Base-by-base conservation (phyloP, 2,888 invertebrate genomes). In the Drosophila siamana region DNA sequence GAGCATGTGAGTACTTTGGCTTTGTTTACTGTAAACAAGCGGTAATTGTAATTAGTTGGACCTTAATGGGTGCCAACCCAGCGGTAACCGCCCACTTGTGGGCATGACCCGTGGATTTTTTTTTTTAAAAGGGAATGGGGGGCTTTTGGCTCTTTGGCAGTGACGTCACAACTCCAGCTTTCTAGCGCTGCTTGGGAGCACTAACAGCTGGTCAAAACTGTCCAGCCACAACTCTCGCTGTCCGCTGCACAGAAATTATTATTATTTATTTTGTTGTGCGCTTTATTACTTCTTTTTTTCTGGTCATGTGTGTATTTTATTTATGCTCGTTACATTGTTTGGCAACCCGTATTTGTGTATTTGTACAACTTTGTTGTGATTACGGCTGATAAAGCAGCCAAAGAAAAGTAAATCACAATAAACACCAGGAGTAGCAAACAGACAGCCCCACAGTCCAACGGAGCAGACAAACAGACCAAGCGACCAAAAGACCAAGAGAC, bases 351-450 rank as follows among this genome's bases (percentile, higher is more conserved):
- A 41, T 59, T 59, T 60, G 71, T 62, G 71, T 80, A 67, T 67
- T 66, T 70, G 82, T 74, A 56, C 66, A 72, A 67, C 67, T 78
- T 78, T 88, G 86, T 86, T 87, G 75, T 86, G 89, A 86, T 86
- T 86, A 86, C 86, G 60, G 76, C 57, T 67, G 89, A 89, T 89
- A 86, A 89, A 87, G 86, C 77, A 61, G 69, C 51, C 70, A 71
- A 75, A 74, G 74, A 74, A 86, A 83, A 83, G 69, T 69, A 86
- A 80, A 88, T 86, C 88, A 83, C 71, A 88, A 86, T 77, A 88
- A 76, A 75, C 63, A 79, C 9, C 54, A 54, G 26, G 43, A 56
- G 16, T 19, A 38, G 22, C 41, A 19, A 43, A 41, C 38, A 22
- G 19, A 51, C 51, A 57, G 48, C 11, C 28, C 19, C n/a, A 43